Percentiles rank a stretch among this genome's conserved stretches.
phyloP scores from a whole-genome alignment of 2,797 vertebrate species.

The Clarias laeviceps region DNA sequence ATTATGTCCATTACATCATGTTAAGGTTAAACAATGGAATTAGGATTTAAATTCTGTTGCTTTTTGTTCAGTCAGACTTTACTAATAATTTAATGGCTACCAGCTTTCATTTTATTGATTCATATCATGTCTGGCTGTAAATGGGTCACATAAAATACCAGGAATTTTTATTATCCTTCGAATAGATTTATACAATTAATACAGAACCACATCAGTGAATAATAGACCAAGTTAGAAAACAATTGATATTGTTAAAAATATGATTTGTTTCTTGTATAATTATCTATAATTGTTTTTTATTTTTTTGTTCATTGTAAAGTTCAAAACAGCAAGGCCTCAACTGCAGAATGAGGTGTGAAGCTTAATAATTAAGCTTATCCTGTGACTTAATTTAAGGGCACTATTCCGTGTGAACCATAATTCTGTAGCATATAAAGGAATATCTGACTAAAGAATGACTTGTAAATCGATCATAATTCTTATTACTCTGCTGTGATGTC shows the following conservation, averaged over 20 bases:
- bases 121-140: constrained; percentile 3
- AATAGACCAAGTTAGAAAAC: neutral
- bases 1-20: neutral
- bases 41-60: neutral
- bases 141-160: constrained; percentile 31
- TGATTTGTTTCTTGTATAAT: neutral
- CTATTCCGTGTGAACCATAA: constrained; percentile 15
- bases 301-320: neutral
- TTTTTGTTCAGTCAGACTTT: neutral
- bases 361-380: constrained; percentile 53
- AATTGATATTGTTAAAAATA: neutral
- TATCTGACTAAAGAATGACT: constrained; percentile 8
- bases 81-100: neutral
- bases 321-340: neutral
- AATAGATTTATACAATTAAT: constrained; percentile 7
- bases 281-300: neutral
- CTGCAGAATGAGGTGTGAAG: constrained; percentile 19
- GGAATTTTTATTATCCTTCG: constrained; percentile 55
- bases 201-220: constrained; percentile 2
- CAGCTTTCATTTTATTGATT: neutral
- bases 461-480: neutral
- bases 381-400: constrained; percentile 10
- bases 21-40: neutral
- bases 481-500: constrained; percentile 5
- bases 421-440: neutral